Evolutionary conservation across 2,797 vertebrate genomes (phyloP), one percentile per base, ranked within the genome.

Genomic region (Phyllotis vaccarum): DNA sequence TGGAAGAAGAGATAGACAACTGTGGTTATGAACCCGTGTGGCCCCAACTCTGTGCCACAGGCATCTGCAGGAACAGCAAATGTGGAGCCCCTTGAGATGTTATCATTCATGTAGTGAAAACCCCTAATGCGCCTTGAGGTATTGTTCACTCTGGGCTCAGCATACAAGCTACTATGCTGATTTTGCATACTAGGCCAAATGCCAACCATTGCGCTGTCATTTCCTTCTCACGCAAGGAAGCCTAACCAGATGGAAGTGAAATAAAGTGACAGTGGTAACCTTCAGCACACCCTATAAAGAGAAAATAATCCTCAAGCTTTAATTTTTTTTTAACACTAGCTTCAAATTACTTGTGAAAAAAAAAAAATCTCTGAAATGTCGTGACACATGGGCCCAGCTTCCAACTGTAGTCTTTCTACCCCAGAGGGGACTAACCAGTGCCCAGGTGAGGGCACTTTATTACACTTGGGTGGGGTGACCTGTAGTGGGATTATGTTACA

Each of bases 291-390:
- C 81, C 89, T 37, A 17, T 29, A 58, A 79, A 91, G 87, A 72
- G 37, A 70, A 89, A 79, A 6, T 54, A n/a, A 83, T n/a, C 37
- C 76, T 56, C 31, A n/a, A 74, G 70, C 64, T 92, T 92, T 24
- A 22, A 9, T 64, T 29, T 37, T 40, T 22, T 10, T 90, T 92
- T 83, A 81, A 64, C 6, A 66, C 87, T 87, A 83, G 86, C 72
- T 78, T 78, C 46, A 96, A 31, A 79, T 94, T 58, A 37, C 75
- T 70, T 90, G 24, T 89, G n/a, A 58, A 64, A 72, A 91, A 58
- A 64, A 72, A 91, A 11, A 56, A 22, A 37, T 56, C 54, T 58
- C 7, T 37, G 58, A 37, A 40, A 14, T 60, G 56, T 60, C 24
- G 3, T 40, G 54, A 16, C 13, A 40, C 49, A 54, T 11, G 5